These are phyloP conservation scores for Dermolepida albohirtum DNA, from an alignment of 2,888 invertebrate genomes.

Conservation along the genomic window DNA sequence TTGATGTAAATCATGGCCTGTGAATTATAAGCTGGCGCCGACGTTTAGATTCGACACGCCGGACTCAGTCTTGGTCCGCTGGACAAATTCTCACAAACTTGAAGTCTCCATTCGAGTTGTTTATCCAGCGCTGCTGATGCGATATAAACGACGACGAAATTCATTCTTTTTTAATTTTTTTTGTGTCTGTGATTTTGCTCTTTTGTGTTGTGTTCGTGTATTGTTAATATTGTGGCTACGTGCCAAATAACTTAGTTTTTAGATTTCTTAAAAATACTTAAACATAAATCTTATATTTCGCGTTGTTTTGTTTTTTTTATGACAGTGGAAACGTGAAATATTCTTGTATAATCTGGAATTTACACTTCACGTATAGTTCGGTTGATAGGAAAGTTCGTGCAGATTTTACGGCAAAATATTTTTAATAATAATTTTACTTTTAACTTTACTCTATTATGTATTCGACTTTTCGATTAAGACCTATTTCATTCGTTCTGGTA, in stretches of 20 bases:
- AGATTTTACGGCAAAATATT: no score
- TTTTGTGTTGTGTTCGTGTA: not conserved
- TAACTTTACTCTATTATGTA: no score
- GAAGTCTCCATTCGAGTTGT: slow-evolving; percentile 39
- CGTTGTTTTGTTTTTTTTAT: no score
- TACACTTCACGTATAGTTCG: no score
- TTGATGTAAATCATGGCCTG: slow-evolving; percentile 40
- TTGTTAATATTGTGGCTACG: not conserved
- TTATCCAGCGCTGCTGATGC: slow-evolving; percentile 3
- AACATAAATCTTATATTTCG: no score
- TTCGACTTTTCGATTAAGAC: no score
- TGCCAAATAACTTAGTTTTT: not conserved
- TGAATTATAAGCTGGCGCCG: slow-evolving; percentile 43
- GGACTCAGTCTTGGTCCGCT: slow-evolving; percentile 33
- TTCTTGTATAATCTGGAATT: no score
- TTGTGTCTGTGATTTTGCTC: not conserved
- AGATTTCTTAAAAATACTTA: slow-evolving; percentile 5
- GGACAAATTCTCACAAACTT: slow-evolving; percentile 42
- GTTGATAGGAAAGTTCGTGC: no score
- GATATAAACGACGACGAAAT: not conserved
- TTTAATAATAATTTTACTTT: no score
- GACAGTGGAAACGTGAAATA: no score
- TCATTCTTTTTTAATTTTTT: not conserved
- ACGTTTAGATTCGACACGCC: slow-evolving; percentile 40
- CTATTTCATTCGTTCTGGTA: no score